phyloP scores from a whole-genome alignment of 2,113 vertebrate species.

The Myrmecophaga tridactyla region DNA sequence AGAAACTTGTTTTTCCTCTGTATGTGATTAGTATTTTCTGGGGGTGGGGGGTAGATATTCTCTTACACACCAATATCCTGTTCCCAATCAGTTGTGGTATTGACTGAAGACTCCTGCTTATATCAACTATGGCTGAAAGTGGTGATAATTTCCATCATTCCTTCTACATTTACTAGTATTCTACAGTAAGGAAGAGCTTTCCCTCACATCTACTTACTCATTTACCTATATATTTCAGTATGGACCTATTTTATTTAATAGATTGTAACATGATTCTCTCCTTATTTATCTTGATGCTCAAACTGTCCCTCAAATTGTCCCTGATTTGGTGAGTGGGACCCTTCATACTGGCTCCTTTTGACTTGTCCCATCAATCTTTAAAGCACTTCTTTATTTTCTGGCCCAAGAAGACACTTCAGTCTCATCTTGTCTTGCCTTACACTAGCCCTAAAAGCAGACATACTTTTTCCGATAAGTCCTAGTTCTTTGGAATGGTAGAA shows the following conservation, averaged over 20 bases:
- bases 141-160: background rate
- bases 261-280: background rate
- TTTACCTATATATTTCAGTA: background rate
- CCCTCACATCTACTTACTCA: background rate
- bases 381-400: background rate
- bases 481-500: background rate
- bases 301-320: background rate
- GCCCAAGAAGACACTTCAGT: background rate
- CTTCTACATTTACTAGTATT: background rate
- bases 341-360: background rate
- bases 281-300: background rate
- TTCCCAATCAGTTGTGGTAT: background rate
- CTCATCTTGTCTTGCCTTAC: background rate
- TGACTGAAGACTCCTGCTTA: background rate
- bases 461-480: background rate
- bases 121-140: background rate
- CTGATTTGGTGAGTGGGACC: background rate
- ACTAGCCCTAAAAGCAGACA: background rate
- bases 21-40: background rate
- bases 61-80: background rate
- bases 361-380: background rate
- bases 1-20: background rate
- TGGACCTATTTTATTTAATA: background rate
- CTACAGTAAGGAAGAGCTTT: background rate
- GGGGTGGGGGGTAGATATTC: too few species aligned